Evolutionary conservation across 2,888 invertebrate species (phyloP), one percentile per base, ranked within the genome.

Genomic region (Napeogenes inachia): DNA sequence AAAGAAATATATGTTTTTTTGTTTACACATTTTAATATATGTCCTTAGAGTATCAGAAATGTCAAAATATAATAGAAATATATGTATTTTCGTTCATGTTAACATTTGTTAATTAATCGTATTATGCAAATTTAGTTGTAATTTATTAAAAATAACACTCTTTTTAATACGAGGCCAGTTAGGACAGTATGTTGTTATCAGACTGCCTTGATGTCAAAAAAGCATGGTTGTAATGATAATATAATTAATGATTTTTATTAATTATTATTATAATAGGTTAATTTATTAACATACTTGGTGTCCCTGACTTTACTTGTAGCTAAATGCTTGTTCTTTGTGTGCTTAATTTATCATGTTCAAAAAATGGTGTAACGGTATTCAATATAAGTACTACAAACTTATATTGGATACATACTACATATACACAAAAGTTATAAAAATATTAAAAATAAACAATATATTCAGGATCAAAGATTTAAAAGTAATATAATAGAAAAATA

Each of bases 61-160:
- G 50, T 50, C 30, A 50, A 12, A 50, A 30, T 12, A 50, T 50
- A 30, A 21, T 50, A 12, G 6, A 30, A 8, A 50, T 30, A 12
- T 12, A 50, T 12, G 6, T 30, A 30, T 50, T 50, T 21, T 50
- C 50, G 30, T 50, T 10, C 30, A 30, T 30, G 50, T 30, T 50
- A 50, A 30, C 50, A 50, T 21, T 50, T 50, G 30, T 12, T 30
- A 50, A 50, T 50, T 50, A 50, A 50, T 50, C 50, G 50, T 4
- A 30, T 50, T 50, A 50, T 50, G 21, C 30, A 50, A 50, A 50
- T 50, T 30, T 8, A 8, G 10, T 50, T 30, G 30, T 50, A 30
- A 50, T 50, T 30, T 50, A 50, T 50, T 30, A 30, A 50, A 50
- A 50, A 50, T 30, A 6, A 13, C 13, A 47, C 47, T n/a, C 50